These are phyloP conservation scores for Tachina lurida DNA, from an alignment of 2,888 invertebrate species.

Conservation along the genomic window DNA sequence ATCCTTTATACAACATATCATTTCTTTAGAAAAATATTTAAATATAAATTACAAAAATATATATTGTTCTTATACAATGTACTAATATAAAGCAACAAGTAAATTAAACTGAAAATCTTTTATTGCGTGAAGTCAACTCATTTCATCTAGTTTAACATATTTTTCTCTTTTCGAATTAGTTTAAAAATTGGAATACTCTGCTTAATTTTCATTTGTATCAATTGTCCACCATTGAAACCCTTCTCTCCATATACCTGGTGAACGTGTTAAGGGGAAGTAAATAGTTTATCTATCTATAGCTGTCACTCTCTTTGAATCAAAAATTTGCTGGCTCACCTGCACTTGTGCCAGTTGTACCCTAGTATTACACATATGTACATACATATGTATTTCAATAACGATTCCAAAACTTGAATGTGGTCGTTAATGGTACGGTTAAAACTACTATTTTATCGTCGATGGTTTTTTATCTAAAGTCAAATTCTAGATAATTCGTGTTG, in stretches of 20 bases:
- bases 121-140: conserved; percentile 19
- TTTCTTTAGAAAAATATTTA: conserved; percentile 71
- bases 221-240: background rate
- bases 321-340: no score
- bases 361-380: no score
- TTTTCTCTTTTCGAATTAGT: background rate
- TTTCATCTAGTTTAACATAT: conserved; percentile 1
- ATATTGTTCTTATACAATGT: conserved; percentile 63
- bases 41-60: conserved; percentile 63
- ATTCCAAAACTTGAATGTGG: no score
- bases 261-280: conserved; percentile 62
- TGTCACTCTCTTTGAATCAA: background rate
- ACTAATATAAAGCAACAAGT: conserved; percentile 50
- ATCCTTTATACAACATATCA: conserved; percentile 67
- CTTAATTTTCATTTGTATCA: background rate
- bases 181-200: background rate
- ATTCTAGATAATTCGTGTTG: no score
- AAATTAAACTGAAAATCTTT: conserved; percentile 13
- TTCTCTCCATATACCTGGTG: conserved; percentile 42
- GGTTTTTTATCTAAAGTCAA: no score
- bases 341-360: no score
- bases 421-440: no score
- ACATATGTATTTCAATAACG: no score
- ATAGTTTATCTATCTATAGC: background rate
- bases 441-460: no score